Base-by-base conservation (phyloP, 2,797 vertebrate species). In the Crocidura indochinensis region DNA sequence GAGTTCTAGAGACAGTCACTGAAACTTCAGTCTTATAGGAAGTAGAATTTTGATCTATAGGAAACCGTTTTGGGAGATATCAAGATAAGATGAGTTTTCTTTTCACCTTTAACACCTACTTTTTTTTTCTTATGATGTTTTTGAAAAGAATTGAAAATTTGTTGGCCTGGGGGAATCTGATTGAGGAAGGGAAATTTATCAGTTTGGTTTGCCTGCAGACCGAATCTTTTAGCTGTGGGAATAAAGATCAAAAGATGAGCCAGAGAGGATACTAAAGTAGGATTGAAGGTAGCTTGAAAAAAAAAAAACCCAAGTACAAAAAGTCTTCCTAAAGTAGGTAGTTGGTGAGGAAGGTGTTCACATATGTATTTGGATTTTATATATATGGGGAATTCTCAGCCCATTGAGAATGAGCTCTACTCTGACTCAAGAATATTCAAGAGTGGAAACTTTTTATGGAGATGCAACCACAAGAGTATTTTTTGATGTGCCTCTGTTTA, bases 401-500 rank as follows among this genome's bases (percentile, higher is more conserved):
- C 8, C 17, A 38, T 53, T 27, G 53, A 31, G 62, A 72, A 17
- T 27, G 20, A 68, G n/a, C 47, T 60, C 53, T 81, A 72, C 10
- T 51, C 24, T 75, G 49, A 85, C 38, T 47, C 51, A 46, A 65
- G 38, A 67, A 67, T n/a, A 71, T 22, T 2, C 8, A 65, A 29
- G 53, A 76, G 10, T 24, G 24, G 74, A 12, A 60, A 31, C 29
- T 65, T 27, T 4, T 65, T 31, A 46, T n/a, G 38, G 44, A 31
- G 64, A 79, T 17, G 2, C 65, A 38, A 14, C 47, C 56, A 19
- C 51, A 14, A 19, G 7, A 82, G 27, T 26, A 38, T 75, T 49
- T 69, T 60, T 78, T 91, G 69, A 72, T 46, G 19, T 20, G 56
- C n/a, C 29, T 87, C 67, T 79, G 15, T 78, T 8, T 75, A 68